Conservation (phyloP, 2,797 vertebrate species). For the Avahi laniger region DNA sequence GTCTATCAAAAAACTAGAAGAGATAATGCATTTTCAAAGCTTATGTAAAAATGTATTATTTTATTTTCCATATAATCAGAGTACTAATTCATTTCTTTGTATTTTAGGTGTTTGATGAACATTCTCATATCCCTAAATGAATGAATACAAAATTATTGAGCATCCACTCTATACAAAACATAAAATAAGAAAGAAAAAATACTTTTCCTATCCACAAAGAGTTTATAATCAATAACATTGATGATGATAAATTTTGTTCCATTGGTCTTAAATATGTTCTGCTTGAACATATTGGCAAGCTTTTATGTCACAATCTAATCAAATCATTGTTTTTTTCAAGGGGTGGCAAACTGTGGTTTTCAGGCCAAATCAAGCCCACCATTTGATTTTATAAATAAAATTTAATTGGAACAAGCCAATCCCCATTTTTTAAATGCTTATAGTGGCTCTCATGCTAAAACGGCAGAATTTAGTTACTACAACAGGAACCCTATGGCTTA, state of each 20-base stretch:
- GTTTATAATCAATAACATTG: background rate
- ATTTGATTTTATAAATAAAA: background rate
- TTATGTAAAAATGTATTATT: background rate
- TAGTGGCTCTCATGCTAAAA: background rate
- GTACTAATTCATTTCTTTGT: background rate
- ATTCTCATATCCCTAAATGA: background rate
- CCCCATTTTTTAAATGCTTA: background rate
- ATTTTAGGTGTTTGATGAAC: background rate
- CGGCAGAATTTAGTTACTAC: background rate
- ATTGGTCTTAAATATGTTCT: background rate
- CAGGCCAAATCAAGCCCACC: background rate
- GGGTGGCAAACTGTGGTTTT: background rate
- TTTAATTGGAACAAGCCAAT: background rate
- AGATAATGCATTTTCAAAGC: background rate
- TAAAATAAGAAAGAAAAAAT: background rate
- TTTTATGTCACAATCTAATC: background rate
- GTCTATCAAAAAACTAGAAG: background rate
- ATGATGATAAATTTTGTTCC: background rate
- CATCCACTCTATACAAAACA: background rate
- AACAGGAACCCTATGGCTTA: background rate
- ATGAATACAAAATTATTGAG: background rate
- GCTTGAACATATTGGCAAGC: background rate
- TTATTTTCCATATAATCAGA: background rate
- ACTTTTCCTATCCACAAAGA: background rate
- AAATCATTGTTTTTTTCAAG: background rate